Evolutionary conservation across 2,113 vertebrate genomes (phyloP), one percentile per base, ranked within the genome.

Genomic region (Scophthalmus maximus): DNA sequence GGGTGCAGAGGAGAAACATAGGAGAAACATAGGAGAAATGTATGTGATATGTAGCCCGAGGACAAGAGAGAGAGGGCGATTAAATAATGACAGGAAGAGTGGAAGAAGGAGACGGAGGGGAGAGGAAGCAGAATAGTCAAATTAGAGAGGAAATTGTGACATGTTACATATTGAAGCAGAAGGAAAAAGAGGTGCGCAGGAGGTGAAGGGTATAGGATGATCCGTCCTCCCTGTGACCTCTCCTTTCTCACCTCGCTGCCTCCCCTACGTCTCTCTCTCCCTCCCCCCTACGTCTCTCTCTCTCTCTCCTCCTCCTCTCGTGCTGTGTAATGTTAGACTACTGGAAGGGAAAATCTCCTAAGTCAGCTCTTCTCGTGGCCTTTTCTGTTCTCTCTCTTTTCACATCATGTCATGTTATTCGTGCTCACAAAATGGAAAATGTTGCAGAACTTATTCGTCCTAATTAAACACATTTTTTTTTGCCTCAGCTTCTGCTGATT

Each of bases 301-400:
- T 34, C 44, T 59, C 20, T 42, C 55, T 34, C 57, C 63, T 49
- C 60, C 30, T 47, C 51, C 59, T 58, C 68, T 59, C 30, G 68
- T 34, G 42, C 59, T 27, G 25, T 87, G 84, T 80, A 86, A 88
- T 29, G 79, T 85, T 82, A 83, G 61, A 79, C 81, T 73, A 72
- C 56, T 79, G 80, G 62, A 63, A 73, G 47, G 80, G 78, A 84
- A 88, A 86, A 85, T 79, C 77, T 78, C 82, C 74, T 44, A 79
- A 80, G 88, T 92, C 88, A 90, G 79, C 89, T 89, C 77, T 82
- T 88, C 81, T 79, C 14, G 25, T 77, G 46, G 72, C 76, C 78
- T 69, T 78, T 78, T 67, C 83, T 74, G 70, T 65, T 72, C 73
- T 69, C 77, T 63, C 46, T 73, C 68, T 47, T 75, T 76, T 81